These are phyloP conservation scores for Drosophila trichaetosa DNA, from an alignment of 2,888 invertebrate species.

Conservation along the genomic window DNA sequence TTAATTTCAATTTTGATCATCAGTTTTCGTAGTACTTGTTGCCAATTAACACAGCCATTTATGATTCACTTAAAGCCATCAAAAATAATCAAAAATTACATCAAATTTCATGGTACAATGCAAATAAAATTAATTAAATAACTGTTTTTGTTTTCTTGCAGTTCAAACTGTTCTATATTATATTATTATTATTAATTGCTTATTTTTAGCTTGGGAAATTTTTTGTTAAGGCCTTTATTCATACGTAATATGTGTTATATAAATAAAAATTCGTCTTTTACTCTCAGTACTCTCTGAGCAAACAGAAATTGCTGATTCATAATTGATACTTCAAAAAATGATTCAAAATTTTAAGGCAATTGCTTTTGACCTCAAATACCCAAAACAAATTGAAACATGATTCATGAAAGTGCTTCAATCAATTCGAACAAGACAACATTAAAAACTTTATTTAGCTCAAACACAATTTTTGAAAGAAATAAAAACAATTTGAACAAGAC, in stretches of 20 bases:
- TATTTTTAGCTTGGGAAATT: background rate
- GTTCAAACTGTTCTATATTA: background rate
- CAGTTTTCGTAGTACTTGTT: background rate
- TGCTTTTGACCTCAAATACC: background rate
- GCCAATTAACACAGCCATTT: background rate
- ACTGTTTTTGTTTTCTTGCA: background rate
- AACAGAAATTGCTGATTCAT: background rate
- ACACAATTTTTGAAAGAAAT: slow-evolving; percentile 41
- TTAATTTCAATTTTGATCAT: background rate
- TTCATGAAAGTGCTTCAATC: background rate
- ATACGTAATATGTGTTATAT: background rate
- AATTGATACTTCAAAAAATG: background rate
- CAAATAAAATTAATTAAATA: background rate
- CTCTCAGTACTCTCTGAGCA: background rate
- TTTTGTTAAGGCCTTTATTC: background rate
- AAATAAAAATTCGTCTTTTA: background rate
- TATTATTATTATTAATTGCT: too few relatives aligned
- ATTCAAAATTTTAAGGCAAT: background rate
- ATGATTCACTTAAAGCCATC: background rate
- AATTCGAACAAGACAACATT: background rate
- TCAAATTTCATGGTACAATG: background rate
- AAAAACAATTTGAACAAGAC: background rate
- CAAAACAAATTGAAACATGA: background rate
- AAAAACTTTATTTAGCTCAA: slow-evolving; percentile 2
- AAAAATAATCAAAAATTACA: background rate